Base-by-base conservation (phyloP, 1,140 invertebrate genomes). In the Heliconius nattereri region DNA sequence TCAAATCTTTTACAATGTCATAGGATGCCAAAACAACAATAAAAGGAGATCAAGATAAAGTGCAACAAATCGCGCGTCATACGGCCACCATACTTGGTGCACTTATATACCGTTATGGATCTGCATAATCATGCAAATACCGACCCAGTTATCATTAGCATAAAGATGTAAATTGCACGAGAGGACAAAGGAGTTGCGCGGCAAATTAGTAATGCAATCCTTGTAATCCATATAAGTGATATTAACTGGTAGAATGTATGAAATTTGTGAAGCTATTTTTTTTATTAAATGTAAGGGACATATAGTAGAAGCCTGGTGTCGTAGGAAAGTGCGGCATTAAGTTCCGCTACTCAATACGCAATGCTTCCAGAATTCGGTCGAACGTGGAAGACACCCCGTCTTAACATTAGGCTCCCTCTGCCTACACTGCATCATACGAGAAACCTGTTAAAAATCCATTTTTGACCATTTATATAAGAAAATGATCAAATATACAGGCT, bases 11-110 rank as follows among this genome's bases (percentile, higher is more conserved):
- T 45, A 81, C 73, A 66, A 78, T 29, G 77, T 78, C 70, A 81
- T 78, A 52, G 73, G 60, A 76, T 81, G 77, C 75, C 72, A 78
- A 78, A 75, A 78, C 80, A 72, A 81, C 76, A 81, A 81, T 81
- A 81, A 81, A 78, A 81, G 73, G 35, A 72, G 73, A 81, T 81
- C 80, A 78, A 78, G 80, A 81, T 81, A 81, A 73, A 78, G 73
- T 75, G 86, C 83, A 88, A 90, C 89, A 89, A 88, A 90, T 90
- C 87, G 85, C 83, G 84, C 84, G 84, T 89, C 89, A 89, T 86
- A 86, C 85, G 76, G 83, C 80, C 76, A 78, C 90, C 88, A 86
- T 90, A 87, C 85, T 84, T 86, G 89, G 86, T 77, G 71, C 82
- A 84, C 78, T 81, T 81, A 78, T 75, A 85, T 78, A 90, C 90